phyloP scores from a whole-genome alignment of 2,113 vertebrate genomes.

The Tursiops truncatus region DNA sequence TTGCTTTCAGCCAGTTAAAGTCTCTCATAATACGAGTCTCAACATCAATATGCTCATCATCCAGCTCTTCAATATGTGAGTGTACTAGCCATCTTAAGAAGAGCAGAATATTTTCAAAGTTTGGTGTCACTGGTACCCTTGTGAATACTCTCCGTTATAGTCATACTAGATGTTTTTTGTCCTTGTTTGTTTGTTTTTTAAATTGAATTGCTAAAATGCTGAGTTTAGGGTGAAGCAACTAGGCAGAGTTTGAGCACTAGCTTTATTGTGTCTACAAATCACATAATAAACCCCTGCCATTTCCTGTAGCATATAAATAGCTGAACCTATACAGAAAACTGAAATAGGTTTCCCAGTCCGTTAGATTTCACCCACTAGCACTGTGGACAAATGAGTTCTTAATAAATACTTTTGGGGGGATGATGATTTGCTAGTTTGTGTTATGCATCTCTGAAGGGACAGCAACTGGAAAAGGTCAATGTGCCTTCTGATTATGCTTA shows the following conservation, averaged over 20 bases:
- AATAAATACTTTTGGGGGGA: neutral
- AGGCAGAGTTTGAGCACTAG: neutral
- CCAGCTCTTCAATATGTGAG: neutral
- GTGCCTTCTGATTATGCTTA: neutral
- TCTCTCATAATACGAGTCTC: neutral
- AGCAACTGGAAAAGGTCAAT: neutral
- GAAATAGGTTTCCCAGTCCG: neutral
- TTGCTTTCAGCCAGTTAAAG: conserved; percentile 8
- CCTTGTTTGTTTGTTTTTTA: neutral
- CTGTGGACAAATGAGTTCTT: neutral
- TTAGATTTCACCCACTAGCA: neutral
- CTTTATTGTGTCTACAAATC: neutral
- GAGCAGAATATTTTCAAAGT: neutral
- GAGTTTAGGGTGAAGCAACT: neutral
- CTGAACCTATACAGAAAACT: neutral
- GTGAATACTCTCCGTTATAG: neutral
- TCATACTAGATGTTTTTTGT: neutral
- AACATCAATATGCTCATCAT: neutral
- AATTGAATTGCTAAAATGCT: neutral
- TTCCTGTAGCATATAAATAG: neutral
- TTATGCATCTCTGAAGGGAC: neutral
- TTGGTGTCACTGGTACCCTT: neutral
- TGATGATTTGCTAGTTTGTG: neutral
- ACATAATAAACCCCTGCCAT: neutral
- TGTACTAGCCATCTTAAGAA: neutral